Evolutionary conservation across 2,797 vertebrate genomes (phyloP).

Genomic region (Threskiornis aethiopicus): DNA sequence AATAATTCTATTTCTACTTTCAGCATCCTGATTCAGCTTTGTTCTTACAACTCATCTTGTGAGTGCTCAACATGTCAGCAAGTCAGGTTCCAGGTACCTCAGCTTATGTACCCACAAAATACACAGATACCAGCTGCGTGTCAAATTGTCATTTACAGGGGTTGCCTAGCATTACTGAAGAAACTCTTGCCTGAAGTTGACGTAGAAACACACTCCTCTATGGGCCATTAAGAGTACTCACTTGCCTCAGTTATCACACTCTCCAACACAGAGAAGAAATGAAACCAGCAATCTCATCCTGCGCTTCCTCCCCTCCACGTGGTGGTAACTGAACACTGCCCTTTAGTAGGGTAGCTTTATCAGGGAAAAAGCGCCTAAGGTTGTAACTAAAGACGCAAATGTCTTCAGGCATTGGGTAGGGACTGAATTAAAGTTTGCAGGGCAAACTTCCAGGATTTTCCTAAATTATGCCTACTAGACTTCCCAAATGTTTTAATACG

Average conservation of each 20-base stretch:
- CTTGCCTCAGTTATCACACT: neutral
- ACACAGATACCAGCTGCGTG: neutral
- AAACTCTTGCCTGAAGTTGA: neutral
- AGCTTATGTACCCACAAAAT: neutral
- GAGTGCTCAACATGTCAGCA: neutral
- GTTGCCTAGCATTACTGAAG: too few relatives aligned
- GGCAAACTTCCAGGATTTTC: neutral
- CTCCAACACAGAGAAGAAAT: neutral
- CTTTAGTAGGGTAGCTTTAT: neutral
- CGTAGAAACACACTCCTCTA: neutral
- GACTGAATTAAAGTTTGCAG: neutral
- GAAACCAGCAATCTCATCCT: neutral
- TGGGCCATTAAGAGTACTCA: neutral
- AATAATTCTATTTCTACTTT: neutral
- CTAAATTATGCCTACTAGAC: neutral
- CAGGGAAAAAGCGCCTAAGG: accelerated
- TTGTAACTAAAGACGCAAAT: neutral
- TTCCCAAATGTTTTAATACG: neutral
- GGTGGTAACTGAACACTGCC: accelerated
- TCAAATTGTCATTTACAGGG: neutral
- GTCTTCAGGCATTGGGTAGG: neutral
- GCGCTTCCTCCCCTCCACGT: neutral
- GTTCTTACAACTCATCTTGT: neutral
- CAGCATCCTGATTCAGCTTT: neutral
- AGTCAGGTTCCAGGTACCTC: neutral